phyloP scores from a whole-genome alignment of 1,140 invertebrate genomes.

The Goniozus legneri region DNA sequence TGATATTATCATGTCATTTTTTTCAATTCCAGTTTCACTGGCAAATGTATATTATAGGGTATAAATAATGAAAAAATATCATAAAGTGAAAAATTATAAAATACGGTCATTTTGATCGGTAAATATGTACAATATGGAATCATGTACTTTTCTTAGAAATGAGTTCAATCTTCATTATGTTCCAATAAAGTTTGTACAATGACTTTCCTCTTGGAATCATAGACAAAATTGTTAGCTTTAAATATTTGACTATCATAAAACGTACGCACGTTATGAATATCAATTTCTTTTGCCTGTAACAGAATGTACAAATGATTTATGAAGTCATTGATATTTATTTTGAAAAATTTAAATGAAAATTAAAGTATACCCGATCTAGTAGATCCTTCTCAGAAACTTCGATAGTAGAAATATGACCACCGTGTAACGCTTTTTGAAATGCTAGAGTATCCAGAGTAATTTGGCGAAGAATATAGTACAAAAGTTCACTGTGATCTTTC shows the following conservation, averaged over 20 bases:
- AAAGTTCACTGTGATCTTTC: constrained; percentile 92
- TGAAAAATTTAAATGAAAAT: constrained; percentile 4
- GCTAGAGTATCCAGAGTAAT: constrained; percentile 86
- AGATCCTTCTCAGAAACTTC: constrained; percentile 92
- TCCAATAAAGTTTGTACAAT: constrained; percentile 81
- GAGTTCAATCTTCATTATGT: constrained; percentile 34
- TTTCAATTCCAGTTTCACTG: too few species aligned
- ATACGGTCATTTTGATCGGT: too few species aligned
- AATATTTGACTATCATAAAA: constrained; percentile 94
- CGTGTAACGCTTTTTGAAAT: constrained; percentile 80
- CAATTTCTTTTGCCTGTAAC: constrained; percentile 81
- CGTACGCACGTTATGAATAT: constrained; percentile 82
- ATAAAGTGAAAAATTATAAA: too few species aligned
- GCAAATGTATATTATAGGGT: too few species aligned
- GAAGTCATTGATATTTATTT: neutral
- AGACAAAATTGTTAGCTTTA: constrained; percentile 83
- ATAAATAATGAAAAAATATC: too few species aligned
- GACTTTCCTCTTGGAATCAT: constrained; percentile 78
- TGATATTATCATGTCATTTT: too few species aligned
- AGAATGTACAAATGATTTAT: neutral
- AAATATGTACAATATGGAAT: too few species aligned
- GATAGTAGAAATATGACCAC: constrained; percentile 69
- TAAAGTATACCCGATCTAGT: constrained; percentile 68
- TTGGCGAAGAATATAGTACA: constrained; percentile 94
- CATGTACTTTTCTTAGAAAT: too few species aligned